A percentile compares a stretch with the other conserved stretches of the same genome.
phyloP scores from a whole-genome alignment of 2,797 vertebrate species.

The Sitta carolinensis region DNA sequence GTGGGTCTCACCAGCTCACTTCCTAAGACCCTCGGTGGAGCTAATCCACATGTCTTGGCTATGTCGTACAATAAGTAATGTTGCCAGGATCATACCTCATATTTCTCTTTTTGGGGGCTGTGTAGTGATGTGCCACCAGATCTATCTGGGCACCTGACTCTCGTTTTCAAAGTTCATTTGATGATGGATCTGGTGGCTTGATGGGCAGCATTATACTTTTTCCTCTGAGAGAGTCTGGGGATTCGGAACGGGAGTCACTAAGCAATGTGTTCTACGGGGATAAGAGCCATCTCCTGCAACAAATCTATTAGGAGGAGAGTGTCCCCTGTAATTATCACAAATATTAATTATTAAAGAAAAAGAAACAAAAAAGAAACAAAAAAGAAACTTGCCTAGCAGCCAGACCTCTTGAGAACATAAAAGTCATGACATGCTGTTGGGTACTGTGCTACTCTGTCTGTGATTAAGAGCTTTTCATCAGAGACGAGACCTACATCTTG shows the following conservation, averaged over 20 bases:
- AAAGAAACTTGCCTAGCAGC: slow-evolving; percentile 43
- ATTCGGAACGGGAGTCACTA: slow-evolving; percentile 47
- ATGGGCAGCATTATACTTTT: slow-evolving; percentile 70
- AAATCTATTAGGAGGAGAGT: slow-evolving; percentile 55
- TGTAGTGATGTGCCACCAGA: slow-evolving; percentile 64
- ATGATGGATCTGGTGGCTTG: slow-evolving; percentile 65
- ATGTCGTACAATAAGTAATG: slow-evolving; percentile 65
- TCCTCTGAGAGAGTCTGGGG: slow-evolving; percentile 69
- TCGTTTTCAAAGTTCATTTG: slow-evolving; percentile 58
- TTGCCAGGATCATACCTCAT: slow-evolving; percentile 71
- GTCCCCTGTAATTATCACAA: slow-evolving; percentile 57
- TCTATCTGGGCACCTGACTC: slow-evolving; percentile 63
- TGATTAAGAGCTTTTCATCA: slow-evolving; percentile 62
- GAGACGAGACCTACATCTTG: slow-evolving; percentile 10
- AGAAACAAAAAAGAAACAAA: neutral
- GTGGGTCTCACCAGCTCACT: slow-evolving; percentile 68
- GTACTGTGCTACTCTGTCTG: slow-evolving; percentile 54
- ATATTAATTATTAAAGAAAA: slow-evolving; percentile 59
- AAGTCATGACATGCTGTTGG: slow-evolving; percentile 61
- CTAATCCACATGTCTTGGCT: slow-evolving; percentile 70
- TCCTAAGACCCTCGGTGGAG: slow-evolving; percentile 66
- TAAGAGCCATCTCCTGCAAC: slow-evolving; percentile 59
- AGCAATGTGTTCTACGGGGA: slow-evolving; percentile 43
- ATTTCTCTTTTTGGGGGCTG: slow-evolving; percentile 60
- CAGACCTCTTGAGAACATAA: slow-evolving; percentile 64